Base-by-base conservation (phyloP, 2,888 invertebrate genomes). In the Eurois occulta region DNA sequence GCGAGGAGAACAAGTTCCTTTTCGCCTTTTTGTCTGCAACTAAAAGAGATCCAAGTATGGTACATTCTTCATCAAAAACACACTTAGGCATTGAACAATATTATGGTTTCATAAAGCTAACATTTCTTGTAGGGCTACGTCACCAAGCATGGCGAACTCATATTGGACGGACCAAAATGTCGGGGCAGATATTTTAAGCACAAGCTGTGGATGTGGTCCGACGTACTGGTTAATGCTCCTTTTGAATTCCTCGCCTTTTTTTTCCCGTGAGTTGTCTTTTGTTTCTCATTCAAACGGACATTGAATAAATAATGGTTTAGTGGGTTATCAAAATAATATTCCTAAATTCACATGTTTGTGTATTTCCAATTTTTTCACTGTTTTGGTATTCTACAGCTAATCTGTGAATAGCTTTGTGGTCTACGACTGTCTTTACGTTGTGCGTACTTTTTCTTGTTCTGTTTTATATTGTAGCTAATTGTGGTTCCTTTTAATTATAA, bases 141-240 rank as follows among this genome's bases (percentile, higher is more conserved):
- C 6, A 96, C 90, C 83, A 94, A 92, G 82, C 95, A 94, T 71
- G 96, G 96, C 0, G 94, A 94, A 24, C 87, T 95, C 1, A 89
- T 96, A 73, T 72, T 93, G 77, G 91, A 93, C 21, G 86, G 93
- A 1, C 69, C 80, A 2, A 95, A 93, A 86, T 96, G 96, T 83
- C 93, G 96, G 10, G 88, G 83, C 66, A 91, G 94, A 78, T 96
- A 96, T 89, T 94, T 92, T 84, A 94, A 92, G 65, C 93, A 94
- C 69, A 94, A 91, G 72, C 6, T 90, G 28, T 93, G 92, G 92
- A 52, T 95, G 1, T 96, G 94, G 92, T 87, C 90, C 0, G 96
- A 96, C 77, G 5, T 95, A 18, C 6, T 95, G 7, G 94, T 92
- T 41, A 95, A 95, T 84, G 84, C 93, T 5, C 96, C 96, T 1